Evolutionary conservation across 2,888 invertebrate species (phyloP).

Genomic region (Linnaemya tessellans): DNA sequence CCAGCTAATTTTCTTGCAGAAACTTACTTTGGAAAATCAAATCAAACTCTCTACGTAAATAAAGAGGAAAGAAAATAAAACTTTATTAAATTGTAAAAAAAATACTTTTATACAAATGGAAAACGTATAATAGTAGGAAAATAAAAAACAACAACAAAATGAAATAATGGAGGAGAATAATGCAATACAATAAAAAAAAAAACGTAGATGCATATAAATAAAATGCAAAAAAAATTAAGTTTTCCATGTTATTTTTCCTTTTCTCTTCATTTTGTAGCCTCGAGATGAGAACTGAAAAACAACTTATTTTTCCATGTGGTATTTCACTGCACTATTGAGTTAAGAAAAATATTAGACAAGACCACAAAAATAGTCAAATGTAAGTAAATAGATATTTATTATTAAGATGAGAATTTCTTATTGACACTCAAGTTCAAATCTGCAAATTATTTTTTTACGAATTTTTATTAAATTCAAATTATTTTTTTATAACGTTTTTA

Average conservation of each 20-base stretch:
- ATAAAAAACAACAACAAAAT: conserved; percentile 29
- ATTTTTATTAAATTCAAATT: no score
- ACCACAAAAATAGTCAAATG: neutral
- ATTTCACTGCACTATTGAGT: conserved; percentile 25
- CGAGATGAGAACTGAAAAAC: conserved; percentile 49
- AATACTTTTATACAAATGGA: conserved; percentile 31
- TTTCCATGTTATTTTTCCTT: conserved; percentile 43
- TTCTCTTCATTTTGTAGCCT: conserved; percentile 53
- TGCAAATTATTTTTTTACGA: no score
- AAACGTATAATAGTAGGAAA: conserved; percentile 26
- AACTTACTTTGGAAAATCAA: conserved; percentile 30
- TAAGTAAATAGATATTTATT: neutral
- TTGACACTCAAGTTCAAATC: no score
- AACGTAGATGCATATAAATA: neutral
- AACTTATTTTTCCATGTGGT: conserved; percentile 34
- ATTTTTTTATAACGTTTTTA: no score
- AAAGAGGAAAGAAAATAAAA: conserved; percentile 41
- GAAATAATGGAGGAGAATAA: conserved; percentile 53
- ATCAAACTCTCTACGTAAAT: conserved; percentile 34
- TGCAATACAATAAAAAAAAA: conserved; percentile 42
- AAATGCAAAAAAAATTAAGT: conserved; percentile 45
- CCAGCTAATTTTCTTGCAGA: conserved; percentile 15
- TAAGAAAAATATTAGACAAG: conserved; percentile 1
- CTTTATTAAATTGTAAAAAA: conserved; percentile 43
- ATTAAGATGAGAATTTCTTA: neutral